Evolutionary conservation across 2,888 invertebrate genomes (phyloP), one percentile per base, ranked within the genome.

Genomic region (Gryllus longicercus): DNA sequence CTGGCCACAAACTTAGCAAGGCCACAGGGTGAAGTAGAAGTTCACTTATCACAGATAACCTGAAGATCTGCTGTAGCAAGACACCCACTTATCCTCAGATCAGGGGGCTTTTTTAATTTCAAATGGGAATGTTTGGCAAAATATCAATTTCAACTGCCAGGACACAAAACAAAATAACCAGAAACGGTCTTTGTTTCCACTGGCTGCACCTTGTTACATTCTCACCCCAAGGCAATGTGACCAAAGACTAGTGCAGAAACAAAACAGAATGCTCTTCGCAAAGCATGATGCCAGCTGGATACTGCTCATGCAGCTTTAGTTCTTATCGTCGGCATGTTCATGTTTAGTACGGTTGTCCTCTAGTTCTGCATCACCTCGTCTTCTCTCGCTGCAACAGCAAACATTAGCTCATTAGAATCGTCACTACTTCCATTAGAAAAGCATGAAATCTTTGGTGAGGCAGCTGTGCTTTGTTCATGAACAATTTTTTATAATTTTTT

Each of bases 241-340:
- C 63, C 63, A 18, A 63, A n/a, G n/a, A 63, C 63, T 63, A n/a
- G 63, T 63, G 63, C 63, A 63, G 63, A 63, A 63, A 63, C n/a
- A 63, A 63, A 63, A 63, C 63, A 63, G 38, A 38, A 38, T 38
- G 38, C 38, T 38, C 63, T 14, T 63, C n/a, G 63, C 63, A 63
- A 63, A 63, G 63, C 63, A 63, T 8, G n/a, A 63, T 63, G 63
- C 63, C 63, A 63, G 63, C n/a, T n/a, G 16, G 4, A 63, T 63
- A 5, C 14, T 63, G 14, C 38, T 18, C 14, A 63, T n/a, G n/a
- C 63, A 63, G 63, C 63, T 18, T 63, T 63, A 63, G 16, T 18
- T 63, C n/a, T 63, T 63, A 63, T 63, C 63, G 3, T 63, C 63
- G 4, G 16, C 38, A 38, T 38, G n/a, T 63, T 63, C 63, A 63